Percentiles rank a stretch among this genome's conserved stretches.
Conservation (phyloP, 2,797 vertebrate species). For the Ataeniobius toweri region DNA sequence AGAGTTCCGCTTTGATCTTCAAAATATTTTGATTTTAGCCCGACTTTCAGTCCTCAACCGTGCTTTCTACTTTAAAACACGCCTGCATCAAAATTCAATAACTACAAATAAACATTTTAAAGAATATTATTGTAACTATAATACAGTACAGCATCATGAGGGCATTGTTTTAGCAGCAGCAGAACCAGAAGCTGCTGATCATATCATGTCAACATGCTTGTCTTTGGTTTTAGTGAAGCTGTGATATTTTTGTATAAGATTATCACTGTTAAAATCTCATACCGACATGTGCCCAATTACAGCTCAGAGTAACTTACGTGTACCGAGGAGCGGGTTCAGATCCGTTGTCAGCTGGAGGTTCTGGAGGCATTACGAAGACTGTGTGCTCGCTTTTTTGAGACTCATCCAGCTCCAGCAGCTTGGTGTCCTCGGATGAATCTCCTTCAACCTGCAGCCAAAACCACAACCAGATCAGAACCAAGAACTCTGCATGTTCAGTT, state of each 20-base stretch:
- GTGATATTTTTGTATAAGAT: neutral
- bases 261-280: neutral
- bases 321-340: slow-evolving; percentile 80
- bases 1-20: too few relatives aligned
- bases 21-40: neutral
- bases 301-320: slow-evolving; percentile 74
- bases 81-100: neutral
- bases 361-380: slow-evolving; percentile 93
- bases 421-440: slow-evolving; percentile 88
- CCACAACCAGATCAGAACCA: slow-evolving; percentile 7
- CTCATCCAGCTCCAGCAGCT: slow-evolving; percentile 93
- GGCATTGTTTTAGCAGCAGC: too few relatives aligned
- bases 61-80: neutral
- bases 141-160: too few relatives aligned
- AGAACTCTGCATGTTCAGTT: neutral
- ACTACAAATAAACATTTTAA: neutral
- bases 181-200: neutral
- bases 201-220: neutral
- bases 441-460: slow-evolving; percentile 84
- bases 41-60: neutral
- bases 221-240: neutral
- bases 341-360: slow-evolving; percentile 84
- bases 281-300: neutral
- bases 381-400: slow-evolving; percentile 98
- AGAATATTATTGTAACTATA: neutral